phyloP scores from a whole-genome alignment of 1,140 invertebrate genomes.

The Drosophila simulans region DNA sequence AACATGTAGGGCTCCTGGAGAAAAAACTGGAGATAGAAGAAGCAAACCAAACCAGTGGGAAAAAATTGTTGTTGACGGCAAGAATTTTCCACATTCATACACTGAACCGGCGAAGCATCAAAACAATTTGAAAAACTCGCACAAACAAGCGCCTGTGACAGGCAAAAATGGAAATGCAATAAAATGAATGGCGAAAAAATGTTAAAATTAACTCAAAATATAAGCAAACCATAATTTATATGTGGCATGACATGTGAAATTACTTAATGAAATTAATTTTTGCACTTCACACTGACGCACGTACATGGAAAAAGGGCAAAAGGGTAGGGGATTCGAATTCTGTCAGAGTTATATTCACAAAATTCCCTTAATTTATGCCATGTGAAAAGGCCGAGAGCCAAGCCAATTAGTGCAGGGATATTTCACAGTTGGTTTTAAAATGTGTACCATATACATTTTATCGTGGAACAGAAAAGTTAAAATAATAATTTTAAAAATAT shows the following conservation, averaged over 20 bases:
- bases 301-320: neutral
- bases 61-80: constrained; percentile 49
- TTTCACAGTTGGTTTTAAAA: constrained; percentile 18
- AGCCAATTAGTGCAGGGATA: constrained; percentile 46
- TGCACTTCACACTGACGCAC: constrained; percentile 31
- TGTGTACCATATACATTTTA: neutral
- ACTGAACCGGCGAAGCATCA: constrained; percentile 52
- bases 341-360: constrained; percentile 30
- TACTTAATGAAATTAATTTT: constrained; percentile 77
- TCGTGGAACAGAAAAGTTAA: neutral
- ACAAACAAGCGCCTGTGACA: constrained; percentile 55
- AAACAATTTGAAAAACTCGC: constrained; percentile 65
- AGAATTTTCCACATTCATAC: constrained; percentile 36
- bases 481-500: neutral
- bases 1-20: constrained; percentile 30
- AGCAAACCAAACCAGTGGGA: constrained; percentile 29
- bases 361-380: constrained; percentile 62
- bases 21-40: constrained; percentile 1
- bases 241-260: constrained; percentile 72
- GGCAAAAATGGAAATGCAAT: constrained; percentile 35
- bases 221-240: constrained; percentile 69
- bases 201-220: constrained; percentile 70
- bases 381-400: constrained; percentile 49
- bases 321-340: neutral
- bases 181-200: constrained; percentile 34